Base-by-base conservation (phyloP, 2,797 vertebrate species). In the Microchirus variegatus region DNA sequence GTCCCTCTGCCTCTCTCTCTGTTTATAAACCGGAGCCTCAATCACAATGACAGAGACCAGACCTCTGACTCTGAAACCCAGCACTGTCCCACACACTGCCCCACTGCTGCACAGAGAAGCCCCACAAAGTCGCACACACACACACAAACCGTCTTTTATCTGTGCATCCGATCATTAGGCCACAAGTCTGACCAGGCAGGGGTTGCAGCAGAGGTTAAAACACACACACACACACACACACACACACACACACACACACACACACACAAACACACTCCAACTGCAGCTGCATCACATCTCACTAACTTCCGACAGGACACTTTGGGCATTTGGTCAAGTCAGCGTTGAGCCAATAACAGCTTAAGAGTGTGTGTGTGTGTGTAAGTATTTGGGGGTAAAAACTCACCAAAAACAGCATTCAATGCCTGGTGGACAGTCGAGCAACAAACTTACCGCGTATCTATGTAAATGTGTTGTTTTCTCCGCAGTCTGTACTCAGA, bases 11-110 rank as follows among this genome's bases (percentile, higher is more conserved):
- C 37, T 4, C 75, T n/a, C 57, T 74, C 40, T 66, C 14, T 88
- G 87, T 89, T 86, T 89, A 90, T 87, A 87, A 84, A 87, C 51
- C 65, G 53, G 42, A 67, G 72, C 59, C 69, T 80, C 65, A 59
- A 67, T 89, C 72, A 75, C 48, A 36, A 81, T 88, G 88, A 90
- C 83, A 79, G 77, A 90, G 80, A 89, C 77, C 90, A 90, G 90
- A 85, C 47, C 73, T 69, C 80, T 70, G 61, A 64, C 61, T 85
- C 73, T 76, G 59, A 77, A 77, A 67, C 57, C 55, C 52, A 26
- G 65, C 53, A 42, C 61, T 78, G 72, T 82, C 65, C 54, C 53
- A 14, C 46, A 14, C 46, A 45, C 46, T 60, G 35, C 57, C 56
- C 67, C 41, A 8, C 47, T 75, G 68, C 57, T 61, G 48, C 70